Conservation (phyloP, 2,113 vertebrate species). For the Apodemus sylvaticus region DNA sequence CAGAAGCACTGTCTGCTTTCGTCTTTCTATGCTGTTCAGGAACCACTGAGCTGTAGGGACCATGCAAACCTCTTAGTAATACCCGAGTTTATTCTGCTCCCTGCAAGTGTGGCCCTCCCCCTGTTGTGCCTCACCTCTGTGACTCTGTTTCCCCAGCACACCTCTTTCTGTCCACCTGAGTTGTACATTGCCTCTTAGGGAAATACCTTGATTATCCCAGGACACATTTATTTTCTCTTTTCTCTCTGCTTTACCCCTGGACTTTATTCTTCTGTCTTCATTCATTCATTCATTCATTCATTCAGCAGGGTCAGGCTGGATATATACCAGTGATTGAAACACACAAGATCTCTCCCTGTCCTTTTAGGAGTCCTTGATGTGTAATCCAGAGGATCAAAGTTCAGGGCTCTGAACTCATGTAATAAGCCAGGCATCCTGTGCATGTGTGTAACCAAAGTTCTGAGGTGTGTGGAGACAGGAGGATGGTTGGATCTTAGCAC, state of each 20-base stretch:
- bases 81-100: accelerated
- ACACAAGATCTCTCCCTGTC: background rate
- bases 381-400: background rate
- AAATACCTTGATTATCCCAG: background rate
- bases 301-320: background rate
- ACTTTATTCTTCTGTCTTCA: background rate
- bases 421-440: background rate
- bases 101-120: no score
- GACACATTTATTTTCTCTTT: background rate
- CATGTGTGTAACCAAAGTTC: background rate
- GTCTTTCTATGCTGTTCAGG: background rate
- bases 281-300: background rate
- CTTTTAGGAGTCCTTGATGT: background rate
- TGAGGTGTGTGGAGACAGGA: background rate
- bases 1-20: background rate
- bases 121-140: accelerated
- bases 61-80: accelerated
- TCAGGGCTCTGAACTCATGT: background rate
- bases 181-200: background rate
- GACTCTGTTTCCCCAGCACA: background rate
- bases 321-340: background rate
- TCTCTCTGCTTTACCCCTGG: background rate
- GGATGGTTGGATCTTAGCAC: background rate
- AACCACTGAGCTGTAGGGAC: background rate
- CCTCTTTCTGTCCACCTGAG: background rate